These are phyloP conservation scores for Trachops cirrhosus DNA, from an alignment of 2,797 vertebrate species.

Conservation along the genomic window DNA sequence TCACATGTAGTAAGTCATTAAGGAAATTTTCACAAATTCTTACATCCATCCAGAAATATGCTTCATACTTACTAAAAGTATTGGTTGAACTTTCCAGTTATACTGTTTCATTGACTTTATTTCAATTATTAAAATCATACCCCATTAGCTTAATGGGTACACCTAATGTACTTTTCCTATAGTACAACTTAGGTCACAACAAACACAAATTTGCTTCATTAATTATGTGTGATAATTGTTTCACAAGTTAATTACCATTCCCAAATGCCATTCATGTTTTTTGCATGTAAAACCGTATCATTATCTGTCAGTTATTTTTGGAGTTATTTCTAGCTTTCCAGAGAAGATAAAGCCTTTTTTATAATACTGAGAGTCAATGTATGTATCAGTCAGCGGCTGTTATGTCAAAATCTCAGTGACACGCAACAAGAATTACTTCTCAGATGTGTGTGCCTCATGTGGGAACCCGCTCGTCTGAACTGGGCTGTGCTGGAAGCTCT, in stretches of 20 bases:
- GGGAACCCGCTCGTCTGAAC: not conserved
- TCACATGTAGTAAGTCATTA: not conserved
- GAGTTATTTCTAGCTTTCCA: conserved; percentile 24
- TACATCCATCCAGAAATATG: not conserved
- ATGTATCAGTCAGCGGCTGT: not conserved
- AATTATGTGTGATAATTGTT: conserved; percentile 14
- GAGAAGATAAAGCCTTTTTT: not conserved
- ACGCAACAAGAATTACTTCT: not conserved
- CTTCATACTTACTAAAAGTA: conserved; percentile 58
- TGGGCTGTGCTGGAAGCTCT: not conserved
- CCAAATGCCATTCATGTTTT: not conserved
- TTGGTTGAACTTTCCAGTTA: not conserved
- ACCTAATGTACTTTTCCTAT: not conserved
- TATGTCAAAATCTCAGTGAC: not conserved
- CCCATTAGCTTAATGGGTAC: not conserved
- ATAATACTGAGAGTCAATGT: not conserved
- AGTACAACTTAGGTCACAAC: not conserved
- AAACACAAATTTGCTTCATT: conserved; percentile 41
- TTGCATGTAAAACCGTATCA: not conserved
- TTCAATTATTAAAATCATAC: conserved; percentile 34
- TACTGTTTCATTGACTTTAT: conserved; percentile 43
- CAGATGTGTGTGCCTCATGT: not conserved
- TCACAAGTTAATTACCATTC: conserved; percentile 42
- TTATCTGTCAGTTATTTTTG: not conserved
- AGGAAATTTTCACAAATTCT: conserved; percentile 30